phyloP scores from a whole-genome alignment of 2,888 invertebrate species.

The Stramonita haemastoma region DNA sequence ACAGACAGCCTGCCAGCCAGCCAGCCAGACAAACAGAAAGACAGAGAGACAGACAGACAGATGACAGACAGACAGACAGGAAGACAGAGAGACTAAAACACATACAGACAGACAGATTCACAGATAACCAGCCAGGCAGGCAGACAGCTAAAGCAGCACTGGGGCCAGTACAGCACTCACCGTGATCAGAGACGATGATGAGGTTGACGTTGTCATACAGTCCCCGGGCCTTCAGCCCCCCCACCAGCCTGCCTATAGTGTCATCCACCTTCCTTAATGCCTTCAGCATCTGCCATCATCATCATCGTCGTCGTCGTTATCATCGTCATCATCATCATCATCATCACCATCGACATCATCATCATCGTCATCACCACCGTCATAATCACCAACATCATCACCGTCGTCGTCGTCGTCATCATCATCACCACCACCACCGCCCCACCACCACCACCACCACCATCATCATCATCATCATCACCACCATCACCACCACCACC shows the following conservation, averaged over 20 bases:
- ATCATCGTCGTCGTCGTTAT: conserved; percentile 17
- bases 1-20: neutral
- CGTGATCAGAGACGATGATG: conserved; percentile 72
- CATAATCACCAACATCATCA: neutral
- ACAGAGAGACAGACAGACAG: neutral
- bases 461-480: neutral
- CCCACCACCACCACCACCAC: neutral
- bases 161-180: conserved; percentile 52
- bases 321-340: neutral
- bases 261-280: conserved; percentile 32
- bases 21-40: neutral
- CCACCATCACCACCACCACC: neutral
- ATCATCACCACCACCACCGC: neutral
- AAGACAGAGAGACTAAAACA: neutral
- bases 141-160: neutral
- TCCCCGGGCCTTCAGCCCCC: conserved; percentile 39
- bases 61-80: too few species aligned
- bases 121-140: neutral
- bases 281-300: conserved; percentile 27
- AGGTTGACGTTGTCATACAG: conserved; percentile 71
- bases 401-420: neutral
- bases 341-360: neutral
- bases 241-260: conserved; percentile 19
- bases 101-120: neutral
- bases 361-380: neutral